Conservation (phyloP, 2,888 invertebrate genomes). For the Gari tellinella region DNA sequence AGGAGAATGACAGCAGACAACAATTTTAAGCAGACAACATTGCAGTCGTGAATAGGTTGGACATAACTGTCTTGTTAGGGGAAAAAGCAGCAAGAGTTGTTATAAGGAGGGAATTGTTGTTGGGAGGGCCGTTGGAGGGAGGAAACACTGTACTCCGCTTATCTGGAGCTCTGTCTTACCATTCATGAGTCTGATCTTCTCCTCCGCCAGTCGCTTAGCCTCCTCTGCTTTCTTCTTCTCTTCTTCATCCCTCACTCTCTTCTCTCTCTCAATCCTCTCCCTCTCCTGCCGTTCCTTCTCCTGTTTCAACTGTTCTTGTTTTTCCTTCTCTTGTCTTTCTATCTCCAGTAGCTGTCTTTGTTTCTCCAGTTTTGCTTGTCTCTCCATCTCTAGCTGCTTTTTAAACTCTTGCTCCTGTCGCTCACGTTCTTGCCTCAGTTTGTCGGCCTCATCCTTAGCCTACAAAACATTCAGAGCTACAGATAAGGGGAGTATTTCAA, state of each 20-base stretch:
- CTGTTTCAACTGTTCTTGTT: conserved; percentile 38
- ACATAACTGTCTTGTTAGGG: no score
- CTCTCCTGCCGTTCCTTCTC: conserved; percentile 25
- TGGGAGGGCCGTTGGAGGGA: no score
- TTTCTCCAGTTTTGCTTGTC: conserved; percentile 46
- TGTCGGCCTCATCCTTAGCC: no score
- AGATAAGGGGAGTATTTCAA: no score
- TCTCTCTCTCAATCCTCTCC: conserved; percentile 59
- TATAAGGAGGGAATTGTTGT: no score
- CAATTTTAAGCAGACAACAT: no score
- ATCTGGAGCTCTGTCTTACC: conserved; percentile 58
- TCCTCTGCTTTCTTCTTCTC: conserved; percentile 60
- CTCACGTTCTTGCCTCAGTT: no score
- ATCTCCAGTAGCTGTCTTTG: conserved; percentile 42
- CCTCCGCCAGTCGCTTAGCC: conserved; percentile 65
- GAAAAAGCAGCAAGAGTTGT: no score
- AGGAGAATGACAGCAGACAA: no score
- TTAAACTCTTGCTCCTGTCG: conserved; percentile 32
- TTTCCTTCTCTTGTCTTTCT: conserved; percentile 46
- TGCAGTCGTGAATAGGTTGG: no score
- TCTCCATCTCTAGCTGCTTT: conserved; percentile 35
- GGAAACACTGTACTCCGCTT: no score
- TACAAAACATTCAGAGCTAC: no score
- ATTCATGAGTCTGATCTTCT: conserved; percentile 64
- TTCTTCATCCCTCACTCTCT: conserved; percentile 52